Percentiles rank a stretch among this genome's conserved stretches.
Conservation (phyloP, 2,113 vertebrate genomes). For the Isichthys henryi region DNA sequence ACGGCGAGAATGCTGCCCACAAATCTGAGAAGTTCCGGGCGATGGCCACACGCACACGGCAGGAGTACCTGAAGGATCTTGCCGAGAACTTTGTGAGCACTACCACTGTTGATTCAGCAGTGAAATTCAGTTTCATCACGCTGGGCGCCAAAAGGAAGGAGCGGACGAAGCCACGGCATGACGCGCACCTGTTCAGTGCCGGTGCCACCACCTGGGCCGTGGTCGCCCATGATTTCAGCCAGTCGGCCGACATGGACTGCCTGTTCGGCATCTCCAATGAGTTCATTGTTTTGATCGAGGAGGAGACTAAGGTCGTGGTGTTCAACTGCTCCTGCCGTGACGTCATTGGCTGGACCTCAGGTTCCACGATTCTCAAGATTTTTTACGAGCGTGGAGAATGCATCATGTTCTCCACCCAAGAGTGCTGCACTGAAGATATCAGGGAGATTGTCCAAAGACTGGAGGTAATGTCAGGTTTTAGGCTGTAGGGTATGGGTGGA, state of each 20-base stretch:
- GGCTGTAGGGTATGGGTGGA: background rate
- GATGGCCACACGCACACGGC: conserved; percentile 91
- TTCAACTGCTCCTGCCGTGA: conserved; percentile 98
- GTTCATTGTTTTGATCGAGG: conserved; percentile 89
- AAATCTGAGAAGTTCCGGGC: conserved; percentile 94
- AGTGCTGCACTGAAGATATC: conserved; percentile 79
- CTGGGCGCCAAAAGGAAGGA: conserved; percentile 94
- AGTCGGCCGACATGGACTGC: conserved; percentile 79
- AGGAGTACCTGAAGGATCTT: conserved; percentile 93
- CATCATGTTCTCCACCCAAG: conserved; percentile 77
- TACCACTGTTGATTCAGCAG: conserved; percentile 79
- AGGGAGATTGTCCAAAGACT: conserved; percentile 86
- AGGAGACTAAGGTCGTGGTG: conserved; percentile 87
- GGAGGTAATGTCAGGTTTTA: conserved; percentile 63
- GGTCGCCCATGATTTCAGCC: conserved; percentile 81
- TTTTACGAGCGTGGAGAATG: conserved; percentile 97
- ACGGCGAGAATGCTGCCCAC: conserved; percentile 92
- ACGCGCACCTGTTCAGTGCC: conserved; percentile 78
- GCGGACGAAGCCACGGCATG: conserved; percentile 78
- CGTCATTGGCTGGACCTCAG: conserved; percentile 95
- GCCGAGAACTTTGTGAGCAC: conserved; percentile 95
- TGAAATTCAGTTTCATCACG: conserved; percentile 96
- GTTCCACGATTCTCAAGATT: conserved; percentile 83
- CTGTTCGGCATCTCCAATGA: conserved; percentile 92
- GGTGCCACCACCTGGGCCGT: conserved; percentile 91